Evolutionary conservation across 1,140 invertebrate species (phyloP), one percentile per base, ranked within the genome.

Genomic region (Bombus confusus): DNA sequence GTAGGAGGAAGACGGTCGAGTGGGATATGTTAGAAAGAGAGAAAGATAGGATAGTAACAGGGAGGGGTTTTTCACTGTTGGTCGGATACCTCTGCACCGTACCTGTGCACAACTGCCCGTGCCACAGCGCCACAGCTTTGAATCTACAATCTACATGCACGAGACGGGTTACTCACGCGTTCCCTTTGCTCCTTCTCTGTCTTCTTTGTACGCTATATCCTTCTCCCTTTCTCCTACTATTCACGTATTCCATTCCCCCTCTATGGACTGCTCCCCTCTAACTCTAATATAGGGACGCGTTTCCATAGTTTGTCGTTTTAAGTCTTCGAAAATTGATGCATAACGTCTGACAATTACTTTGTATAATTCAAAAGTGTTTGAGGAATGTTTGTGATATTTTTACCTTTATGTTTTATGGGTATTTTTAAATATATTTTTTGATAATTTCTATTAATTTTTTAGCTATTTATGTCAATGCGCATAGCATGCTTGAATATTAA

Each of bases 41-140:
- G 66, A 83, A 82, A 88, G 52, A 74, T 71, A 71, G 71, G 52
- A 34, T 62, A 43, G 52, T 34, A 41, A 34, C 18, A 80, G 71
- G 39, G 72, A 87, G 90, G 71, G 68, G 83, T 89, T 86, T n/a
- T n/a, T 84, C 91, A 87, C 75, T 75, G 87, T 87, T 80, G 68
- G 88, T 69, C 84, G 84, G 86, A 80, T 86, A 88, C 75, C 71
- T 88, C 62, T 28, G 43, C 82, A 72, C 77, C 43, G 72, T 85
- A 75, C 64, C 37, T 86, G 64, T 85, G 79, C 87, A 80, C 83
- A 88, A 72, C 84, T 85, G 78, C 66, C 57, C 64, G 62, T 86
- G 78, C 68, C 41, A 66, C 68, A 57, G 75, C 57, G 78, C 68
- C 41, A 59, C 68, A 57, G 75, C 57, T 84, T 87, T 57, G 66